Base-by-base conservation (phyloP, 1,140 invertebrate species). In the Marisa cornuarietis region DNA sequence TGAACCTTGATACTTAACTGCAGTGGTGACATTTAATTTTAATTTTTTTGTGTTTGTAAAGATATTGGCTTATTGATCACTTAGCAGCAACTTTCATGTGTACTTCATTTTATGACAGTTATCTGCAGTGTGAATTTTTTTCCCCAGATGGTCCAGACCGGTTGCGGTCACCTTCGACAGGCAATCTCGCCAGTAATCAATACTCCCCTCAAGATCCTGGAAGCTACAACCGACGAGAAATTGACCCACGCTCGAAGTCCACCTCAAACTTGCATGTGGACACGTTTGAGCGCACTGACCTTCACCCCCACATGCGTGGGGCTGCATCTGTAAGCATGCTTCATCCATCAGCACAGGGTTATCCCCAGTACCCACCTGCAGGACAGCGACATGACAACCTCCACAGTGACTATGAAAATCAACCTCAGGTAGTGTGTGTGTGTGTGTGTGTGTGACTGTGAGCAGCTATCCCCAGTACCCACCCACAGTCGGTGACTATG, bases 401-500 rank as follows among this genome's bases (percentile, higher is more conserved):
- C 11, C 84, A 79, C 73, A 85, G 85, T 62, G 86, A 88, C 75
- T 89, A 88, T 71, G 88, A 88, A 77, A 88, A 87, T 80, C 86
- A 88, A 61, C 86, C 85, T 20, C 80, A 80, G 72, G 75, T 77
- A 52, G 20, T 9, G 22, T 66, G 22, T 20, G 8, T 8, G 7
- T 8, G 65, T 74, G 85, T 22, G 82, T 83, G 58, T 71, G 63
- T n/a, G 26, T 52, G 18, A 65, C 77, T 20, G 42, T n/a, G 52
- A 54, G 9, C n/a, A 62, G 6, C 31, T 54, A n/a, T n/a, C n/a
- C n/a, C n/a, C n/a, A n/a, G n/a, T n/a, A n/a, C n/a, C n/a, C n/a
- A n/a, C n/a, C n/a, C n/a, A n/a, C n/a, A n/a, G n/a, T n/a, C 73
- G 84, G 85, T 62, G 86, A 88, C 75, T 89, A 88, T 71, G 88